These are phyloP conservation scores for Caiman crocodilus DNA, from an alignment of 2,797 vertebrate genomes.

Conservation along the genomic window DNA sequence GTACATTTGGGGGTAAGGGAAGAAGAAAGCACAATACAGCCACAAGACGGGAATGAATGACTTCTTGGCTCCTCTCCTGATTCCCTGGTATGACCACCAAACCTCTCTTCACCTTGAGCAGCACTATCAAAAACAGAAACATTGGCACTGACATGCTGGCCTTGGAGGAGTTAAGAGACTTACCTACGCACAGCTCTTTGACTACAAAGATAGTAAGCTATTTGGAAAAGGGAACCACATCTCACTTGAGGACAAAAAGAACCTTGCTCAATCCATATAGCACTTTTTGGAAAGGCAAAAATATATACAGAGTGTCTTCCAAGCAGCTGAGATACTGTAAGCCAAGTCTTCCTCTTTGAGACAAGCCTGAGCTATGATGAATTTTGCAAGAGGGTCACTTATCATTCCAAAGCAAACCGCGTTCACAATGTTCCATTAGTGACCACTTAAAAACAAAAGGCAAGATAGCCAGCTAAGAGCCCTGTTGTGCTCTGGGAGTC, in stretches of 20 bases:
- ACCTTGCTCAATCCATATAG: neutral
- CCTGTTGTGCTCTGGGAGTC: neutral
- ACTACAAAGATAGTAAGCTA: neutral
- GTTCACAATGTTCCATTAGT: neutral
- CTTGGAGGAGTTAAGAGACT: neutral
- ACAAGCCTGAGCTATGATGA: neutral
- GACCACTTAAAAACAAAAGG: neutral
- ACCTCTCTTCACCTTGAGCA: neutral
- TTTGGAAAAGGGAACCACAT: neutral
- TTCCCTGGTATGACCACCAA: neutral
- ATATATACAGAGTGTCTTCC: neutral
- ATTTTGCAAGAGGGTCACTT: neutral
- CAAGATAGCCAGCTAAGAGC: neutral
- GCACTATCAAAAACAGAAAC: neutral
- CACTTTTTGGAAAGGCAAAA: neutral
- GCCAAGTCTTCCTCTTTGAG: neutral
- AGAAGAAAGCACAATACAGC: neutral
- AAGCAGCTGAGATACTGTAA: neutral
- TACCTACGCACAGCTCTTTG: neutral
- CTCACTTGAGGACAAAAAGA: neutral
- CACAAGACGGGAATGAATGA: neutral
- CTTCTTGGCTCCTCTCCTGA: neutral
- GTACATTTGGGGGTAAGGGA: neutral
- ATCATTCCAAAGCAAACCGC: neutral
- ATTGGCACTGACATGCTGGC: neutral